Evolutionary conservation across 2,113 vertebrate species (phyloP).

Genomic region (Oryzias celebensis): DNA sequence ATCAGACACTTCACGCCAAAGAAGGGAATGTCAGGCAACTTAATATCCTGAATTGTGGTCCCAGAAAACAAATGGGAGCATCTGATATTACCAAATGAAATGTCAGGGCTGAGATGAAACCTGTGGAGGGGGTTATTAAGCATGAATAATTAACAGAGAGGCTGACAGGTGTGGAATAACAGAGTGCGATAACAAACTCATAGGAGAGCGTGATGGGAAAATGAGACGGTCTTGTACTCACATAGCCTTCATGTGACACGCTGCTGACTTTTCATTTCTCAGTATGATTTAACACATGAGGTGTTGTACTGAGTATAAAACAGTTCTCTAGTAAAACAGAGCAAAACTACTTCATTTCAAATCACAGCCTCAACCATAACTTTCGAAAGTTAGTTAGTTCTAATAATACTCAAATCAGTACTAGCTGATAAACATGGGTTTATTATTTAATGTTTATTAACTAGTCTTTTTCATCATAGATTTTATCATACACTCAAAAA

Average conservation of each 20-base stretch:
- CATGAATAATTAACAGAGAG: slow-evolving; percentile 49
- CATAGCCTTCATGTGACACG: slow-evolving; percentile 18
- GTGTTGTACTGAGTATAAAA: slow-evolving; percentile 27
- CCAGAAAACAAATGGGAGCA: slow-evolving; percentile 35
- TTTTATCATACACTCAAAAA: too few species aligned
- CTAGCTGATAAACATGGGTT: too few species aligned
- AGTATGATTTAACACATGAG: slow-evolving; percentile 34
- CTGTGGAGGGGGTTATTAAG: slow-evolving; percentile 47
- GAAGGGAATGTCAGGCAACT: slow-evolving; percentile 15
- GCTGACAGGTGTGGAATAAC: slow-evolving; percentile 33
- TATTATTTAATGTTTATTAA: too few species aligned
- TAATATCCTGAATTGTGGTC: slow-evolving; percentile 33
- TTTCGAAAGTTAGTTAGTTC: too few species aligned
- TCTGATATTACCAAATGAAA: slow-evolving; percentile 49
- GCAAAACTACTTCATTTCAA: too few species aligned
- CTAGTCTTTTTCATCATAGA: too few species aligned
- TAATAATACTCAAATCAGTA: too few species aligned
- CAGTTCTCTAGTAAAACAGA: neutral
- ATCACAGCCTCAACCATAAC: too few species aligned
- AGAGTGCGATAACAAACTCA: slow-evolving; percentile 38
- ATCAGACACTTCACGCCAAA: slow-evolving; percentile 15
- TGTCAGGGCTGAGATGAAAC: slow-evolving; percentile 34
- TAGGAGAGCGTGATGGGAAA: slow-evolving; percentile 20
- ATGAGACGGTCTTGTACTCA: slow-evolving; percentile 6
- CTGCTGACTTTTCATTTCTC: slow-evolving; percentile 43